A percentile compares a stretch with the other conserved stretches of the same genome.
Conservation (phyloP, 2,797 vertebrate species). For the Chrosomus eos region DNA sequence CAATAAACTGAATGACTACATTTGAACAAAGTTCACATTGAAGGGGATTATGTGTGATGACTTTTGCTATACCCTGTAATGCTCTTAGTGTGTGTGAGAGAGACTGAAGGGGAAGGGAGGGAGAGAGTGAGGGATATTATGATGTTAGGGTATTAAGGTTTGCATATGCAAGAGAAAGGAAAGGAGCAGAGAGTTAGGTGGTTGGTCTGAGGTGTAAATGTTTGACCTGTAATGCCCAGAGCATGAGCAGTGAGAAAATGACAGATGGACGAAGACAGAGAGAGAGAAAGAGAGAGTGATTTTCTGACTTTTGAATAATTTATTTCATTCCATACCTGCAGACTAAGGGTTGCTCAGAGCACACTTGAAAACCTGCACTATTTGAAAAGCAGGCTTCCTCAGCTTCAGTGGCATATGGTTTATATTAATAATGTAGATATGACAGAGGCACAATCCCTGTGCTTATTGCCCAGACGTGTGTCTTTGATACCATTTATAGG, state of each 20-base stretch:
- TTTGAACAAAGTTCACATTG: constrained; percentile 44
- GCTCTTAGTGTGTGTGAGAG: constrained; percentile 29
- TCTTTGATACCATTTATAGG: constrained; percentile 46
- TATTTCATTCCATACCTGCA: constrained; percentile 46
- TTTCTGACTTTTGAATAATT: constrained; percentile 49
- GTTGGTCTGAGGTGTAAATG: constrained; percentile 19
- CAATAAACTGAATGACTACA: constrained; percentile 44
- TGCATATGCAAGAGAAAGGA: constrained; percentile 5
- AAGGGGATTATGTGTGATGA: constrained; percentile 40
- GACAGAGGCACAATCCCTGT: constrained; percentile 37
- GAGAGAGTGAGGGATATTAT: constrained; percentile 15
- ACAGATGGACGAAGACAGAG: constrained; percentile 2
- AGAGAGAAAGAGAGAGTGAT: not conserved
- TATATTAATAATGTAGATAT: constrained; percentile 56
- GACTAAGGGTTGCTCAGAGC: constrained; percentile 32
- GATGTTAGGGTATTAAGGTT: constrained; percentile 37
- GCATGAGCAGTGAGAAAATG: constrained; percentile 9
- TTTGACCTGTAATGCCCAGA: constrained; percentile 35
- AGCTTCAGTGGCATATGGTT: constrained; percentile 50
- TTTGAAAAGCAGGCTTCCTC: constrained; percentile 42
- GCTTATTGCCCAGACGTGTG: constrained; percentile 36
- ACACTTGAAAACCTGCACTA: constrained; percentile 37
- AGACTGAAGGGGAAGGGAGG: not conserved
- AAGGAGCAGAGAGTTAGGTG: not conserved
- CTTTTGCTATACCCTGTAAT: constrained; percentile 41